A percentile compares a stretch with the other conserved stretches of the same genome.
Conservation (phyloP, 2,797 vertebrate species). For the Gymnothorax javanicus region DNA sequence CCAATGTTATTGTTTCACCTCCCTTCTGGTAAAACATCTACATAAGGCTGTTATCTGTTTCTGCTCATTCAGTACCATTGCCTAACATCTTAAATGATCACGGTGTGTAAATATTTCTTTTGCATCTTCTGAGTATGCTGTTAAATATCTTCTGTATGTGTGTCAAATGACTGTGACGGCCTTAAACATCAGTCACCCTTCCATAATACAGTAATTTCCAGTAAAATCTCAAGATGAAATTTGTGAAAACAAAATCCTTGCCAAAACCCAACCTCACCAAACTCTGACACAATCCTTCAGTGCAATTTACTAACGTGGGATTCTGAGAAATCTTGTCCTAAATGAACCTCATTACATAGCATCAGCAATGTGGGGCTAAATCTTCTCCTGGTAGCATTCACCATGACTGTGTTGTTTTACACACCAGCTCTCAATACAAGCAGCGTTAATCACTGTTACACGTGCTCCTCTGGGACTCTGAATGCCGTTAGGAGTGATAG, state of each 20-base stretch:
- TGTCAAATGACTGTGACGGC: background rate
- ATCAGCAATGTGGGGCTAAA: too few relatives aligned
- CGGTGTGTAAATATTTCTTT: background rate
- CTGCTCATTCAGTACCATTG: background rate
- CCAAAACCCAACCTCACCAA: background rate
- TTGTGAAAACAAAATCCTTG: background rate
- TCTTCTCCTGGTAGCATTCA: background rate
- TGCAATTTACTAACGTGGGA: background rate
- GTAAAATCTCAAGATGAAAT: background rate
- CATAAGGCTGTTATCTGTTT: background rate
- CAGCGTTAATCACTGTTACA: background rate
- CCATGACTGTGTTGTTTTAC: background rate
- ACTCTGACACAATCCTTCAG: background rate
- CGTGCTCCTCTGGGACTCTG: background rate
- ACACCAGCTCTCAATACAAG: constrained; percentile 1
- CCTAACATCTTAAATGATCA: background rate
- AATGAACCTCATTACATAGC: background rate
- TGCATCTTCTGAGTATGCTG: background rate
- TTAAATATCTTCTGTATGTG: background rate
- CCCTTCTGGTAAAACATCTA: background rate
- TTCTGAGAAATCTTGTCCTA: background rate
- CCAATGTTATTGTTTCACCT: background rate
- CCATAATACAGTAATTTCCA: background rate
- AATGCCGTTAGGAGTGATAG: background rate
- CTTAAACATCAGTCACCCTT: background rate